Conservation (phyloP, 2,888 invertebrate genomes). For the Drepanosiphum platanoidis region DNA sequence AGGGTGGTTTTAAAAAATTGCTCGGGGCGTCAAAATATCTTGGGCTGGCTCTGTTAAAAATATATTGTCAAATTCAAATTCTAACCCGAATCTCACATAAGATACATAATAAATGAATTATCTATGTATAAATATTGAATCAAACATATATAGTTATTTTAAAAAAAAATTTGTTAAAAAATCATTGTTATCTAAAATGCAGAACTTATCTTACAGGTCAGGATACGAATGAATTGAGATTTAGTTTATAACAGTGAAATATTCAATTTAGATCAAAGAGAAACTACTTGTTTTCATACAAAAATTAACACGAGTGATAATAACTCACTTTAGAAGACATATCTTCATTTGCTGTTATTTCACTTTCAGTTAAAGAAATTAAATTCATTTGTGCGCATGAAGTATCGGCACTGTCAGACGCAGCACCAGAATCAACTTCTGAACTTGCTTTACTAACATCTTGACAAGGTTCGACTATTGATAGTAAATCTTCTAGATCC, state of each 20-base stretch:
- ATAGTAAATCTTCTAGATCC: conserved; percentile 59
- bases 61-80: too few species aligned
- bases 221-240: too few species aligned
- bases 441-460: conserved; percentile 58
- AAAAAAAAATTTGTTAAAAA: too few species aligned
- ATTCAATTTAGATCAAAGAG: background rate
- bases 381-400: conserved; percentile 43
- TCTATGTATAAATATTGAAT: too few species aligned
- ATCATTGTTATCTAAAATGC: too few species aligned
- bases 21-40: too few species aligned
- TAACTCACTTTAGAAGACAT: conserved; percentile 45
- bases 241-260: background rate
- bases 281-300: background rate
- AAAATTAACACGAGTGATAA: background rate
- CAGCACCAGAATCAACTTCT: conserved; percentile 59
- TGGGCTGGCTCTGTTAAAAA: too few species aligned
- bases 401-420: conserved; percentile 58
- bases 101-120: too few species aligned
- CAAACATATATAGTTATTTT: too few species aligned
- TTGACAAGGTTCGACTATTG: conserved; percentile 59
- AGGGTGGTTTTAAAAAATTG: too few species aligned
- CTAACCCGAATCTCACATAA: too few species aligned
- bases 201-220: too few species aligned
- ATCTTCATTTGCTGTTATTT: conserved; percentile 34
- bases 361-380: conserved; percentile 38